A percentile compares a stretch with the other conserved stretches of the same genome.
Evolutionary conservation across 2,888 invertebrate species (phyloP).

Genomic region (Hirtodrosophila histrioides): DNA sequence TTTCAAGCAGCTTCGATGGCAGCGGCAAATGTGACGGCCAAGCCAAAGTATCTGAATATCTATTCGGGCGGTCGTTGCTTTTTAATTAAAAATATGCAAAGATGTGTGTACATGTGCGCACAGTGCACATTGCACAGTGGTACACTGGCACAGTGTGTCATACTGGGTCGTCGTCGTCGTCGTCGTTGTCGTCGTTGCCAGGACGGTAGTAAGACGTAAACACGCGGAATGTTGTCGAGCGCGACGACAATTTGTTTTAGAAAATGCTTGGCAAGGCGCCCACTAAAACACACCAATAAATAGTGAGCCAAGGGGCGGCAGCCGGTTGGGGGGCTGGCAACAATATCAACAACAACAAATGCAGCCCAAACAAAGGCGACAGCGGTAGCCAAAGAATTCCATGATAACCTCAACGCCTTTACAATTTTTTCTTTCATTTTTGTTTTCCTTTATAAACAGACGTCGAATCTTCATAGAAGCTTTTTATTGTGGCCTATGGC

Average conservation of each 20-base stretch:
- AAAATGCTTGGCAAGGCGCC: conserved; percentile 81
- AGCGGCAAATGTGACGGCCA: conserved; percentile 47
- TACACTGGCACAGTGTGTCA: conserved; percentile 65
- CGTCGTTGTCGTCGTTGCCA: conserved; percentile 32
- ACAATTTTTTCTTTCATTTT: conserved; percentile 6
- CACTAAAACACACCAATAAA: conserved; percentile 78
- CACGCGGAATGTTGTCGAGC: conserved; percentile 82
- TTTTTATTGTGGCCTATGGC: conserved; percentile 17
- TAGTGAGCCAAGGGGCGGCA: conserved; percentile 50
- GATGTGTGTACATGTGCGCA: conserved; percentile 9
- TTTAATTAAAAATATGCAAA: conserved; percentile 67
- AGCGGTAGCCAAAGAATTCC: conserved; percentile 48
- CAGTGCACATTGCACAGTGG: conserved; percentile 51
- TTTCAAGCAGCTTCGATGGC: conserved; percentile 25
- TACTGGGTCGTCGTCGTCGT: conserved; percentile 51
- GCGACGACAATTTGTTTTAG: conserved; percentile 82
- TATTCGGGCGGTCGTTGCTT: conserved; percentile 45
- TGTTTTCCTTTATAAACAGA: background rate
- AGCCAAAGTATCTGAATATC: conserved; percentile 56
- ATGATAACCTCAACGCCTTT: conserved; percentile 49
- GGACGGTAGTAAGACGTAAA: conserved; percentile 67
- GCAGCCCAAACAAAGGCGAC: conserved; percentile 27
- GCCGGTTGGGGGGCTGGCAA: conserved; percentile 10
- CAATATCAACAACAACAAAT: conserved; percentile 26
- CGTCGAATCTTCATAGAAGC: background rate